Evolutionary conservation across 37 sponge, comb jelly and placozoan genomes (phyloP), one percentile per base, ranked within the genome.

Genomic region (Eunapius fragilis): DNA sequence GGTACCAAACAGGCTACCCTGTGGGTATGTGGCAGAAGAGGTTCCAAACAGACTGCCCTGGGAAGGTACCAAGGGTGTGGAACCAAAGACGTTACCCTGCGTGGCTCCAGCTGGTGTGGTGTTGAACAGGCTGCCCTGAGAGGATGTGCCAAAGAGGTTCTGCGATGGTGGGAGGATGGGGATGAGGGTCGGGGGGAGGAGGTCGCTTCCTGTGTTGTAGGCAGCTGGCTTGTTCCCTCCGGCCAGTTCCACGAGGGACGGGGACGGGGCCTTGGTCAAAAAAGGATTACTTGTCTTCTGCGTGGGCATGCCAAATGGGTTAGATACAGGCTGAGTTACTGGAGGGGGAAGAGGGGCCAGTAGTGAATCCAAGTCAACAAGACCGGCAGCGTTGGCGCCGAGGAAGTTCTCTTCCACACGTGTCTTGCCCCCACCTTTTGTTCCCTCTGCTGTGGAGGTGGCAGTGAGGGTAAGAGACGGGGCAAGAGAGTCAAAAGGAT

Each of bases 361-460:
- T 12, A 93, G 84, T 3, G 85, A 31, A 84, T 96, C 93, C 31
- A 96, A 87, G 81, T 96, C 79, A 10, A 96, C 96, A 3, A 96
- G 93, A 22, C 72, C 67, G 38, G 91, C 89, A 13, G 78, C 69
- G 36, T 90, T 83, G 31, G 75, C 28, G 3, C 96, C 96, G 2
- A 96, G 88, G 79, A 96, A 96, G 70, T 86, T 72, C n/a, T 90
- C 91, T 68, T 96, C 96, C 9, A 96, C 81, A 47, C 69, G 75
- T 26, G 33, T 75, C 45, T 68, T 76, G 47, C 26, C 31, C 24
- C n/a, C 7, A 0, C 67, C 25, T 14, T 31, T 33, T 9, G 74
- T 37, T 13, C n/a, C n/a, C 7, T 33, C 49, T 5, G 28, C 38
- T 9, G 33, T 36, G 37, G 32, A 23, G 49, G 9, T 24, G 45